Evolutionary conservation across 1,140 invertebrate species (phyloP), one percentile per base, ranked within the genome.

Genomic region (Eufriesea mexicana): DNA sequence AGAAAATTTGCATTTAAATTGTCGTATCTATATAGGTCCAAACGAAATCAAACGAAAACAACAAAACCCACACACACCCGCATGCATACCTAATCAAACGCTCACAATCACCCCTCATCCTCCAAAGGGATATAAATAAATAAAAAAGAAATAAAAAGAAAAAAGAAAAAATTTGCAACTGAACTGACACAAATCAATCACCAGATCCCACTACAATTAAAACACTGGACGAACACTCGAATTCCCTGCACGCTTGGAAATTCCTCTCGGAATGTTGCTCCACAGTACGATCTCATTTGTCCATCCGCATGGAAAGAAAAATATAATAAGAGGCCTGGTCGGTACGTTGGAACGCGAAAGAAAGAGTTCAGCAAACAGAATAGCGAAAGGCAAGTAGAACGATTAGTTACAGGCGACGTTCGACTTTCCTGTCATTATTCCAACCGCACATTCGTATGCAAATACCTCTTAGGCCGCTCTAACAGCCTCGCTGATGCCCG

Each of bases 391-490:
- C 76, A 54, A 72, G 12, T 55, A 84, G 61, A 91, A 85, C 90
- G 91, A 92, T 92, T 93, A 91, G 92, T 92, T 90, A 92, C 91
- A 88, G 89, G 70, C 87, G 86, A 88, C 90, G 89, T 90, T 89
- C 88, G 88, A 86, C 85, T 84, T 83, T 87, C 59, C 67, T 79
- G 86, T 86, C 88, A 89, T 90, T 91, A 84, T 89, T 73, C 79
- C 79, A 71, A 45, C 66, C 59, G 54, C 49, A 77, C 90, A 93
- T 93, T 93, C 90, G 91, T 93, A 93, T 93, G 92, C 84, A 89
- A 92, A 93, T 92, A 8, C 55, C 64, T 64, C 66, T 88, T 89
- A 68, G 77, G 79, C 78, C 62, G 83, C 54, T 79, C 35, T 51
- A 14, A 23, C 55, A 28, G 5, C 73, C 45, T 35, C 28, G n/a